These are phyloP conservation scores for Aplochiton taeniatus DNA, from an alignment of 2,797 vertebrate genomes.

Conservation along the genomic window DNA sequence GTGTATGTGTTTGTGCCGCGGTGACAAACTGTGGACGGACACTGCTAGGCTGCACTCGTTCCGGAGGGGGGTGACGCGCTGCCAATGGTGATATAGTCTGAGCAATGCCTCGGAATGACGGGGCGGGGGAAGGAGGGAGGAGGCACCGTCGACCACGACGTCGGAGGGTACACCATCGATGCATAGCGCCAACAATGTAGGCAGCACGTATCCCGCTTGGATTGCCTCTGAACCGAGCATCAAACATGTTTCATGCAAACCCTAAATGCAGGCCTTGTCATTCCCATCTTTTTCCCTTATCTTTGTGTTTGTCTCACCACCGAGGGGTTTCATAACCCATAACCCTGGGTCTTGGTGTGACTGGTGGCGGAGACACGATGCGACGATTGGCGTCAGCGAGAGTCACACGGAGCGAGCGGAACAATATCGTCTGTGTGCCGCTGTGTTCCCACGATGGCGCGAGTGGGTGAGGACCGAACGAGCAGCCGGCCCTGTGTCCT, in stretches of 20 bases:
- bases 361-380: constrained; percentile 39
- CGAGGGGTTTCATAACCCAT: neutral
- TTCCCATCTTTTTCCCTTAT: neutral
- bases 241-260: too few relatives aligned
- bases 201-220: too few relatives aligned
- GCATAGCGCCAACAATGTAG: too few relatives aligned
- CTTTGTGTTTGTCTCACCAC: constrained; percentile 22
- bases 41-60: constrained; percentile 32
- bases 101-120: too few relatives aligned
- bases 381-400: constrained; percentile 34
- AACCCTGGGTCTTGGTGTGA: constrained; percentile 23
- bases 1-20: constrained; percentile 2
- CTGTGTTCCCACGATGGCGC: constrained; percentile 17
- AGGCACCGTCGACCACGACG: too few relatives aligned
- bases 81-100: neutral
- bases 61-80: constrained; percentile 12
- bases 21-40: constrained; percentile 8
- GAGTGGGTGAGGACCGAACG: constrained; percentile 37
- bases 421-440: constrained; percentile 62
- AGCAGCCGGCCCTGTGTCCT: constrained; percentile 36
- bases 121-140: too few relatives aligned
- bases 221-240: too few relatives aligned
- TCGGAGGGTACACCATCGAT: too few relatives aligned
- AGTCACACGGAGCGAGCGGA: constrained; percentile 56
- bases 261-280: neutral